These are phyloP conservation scores for Beaufortia kweichowensis DNA, from an alignment of 2,113 vertebrate genomes.

Conservation along the genomic window DNA sequence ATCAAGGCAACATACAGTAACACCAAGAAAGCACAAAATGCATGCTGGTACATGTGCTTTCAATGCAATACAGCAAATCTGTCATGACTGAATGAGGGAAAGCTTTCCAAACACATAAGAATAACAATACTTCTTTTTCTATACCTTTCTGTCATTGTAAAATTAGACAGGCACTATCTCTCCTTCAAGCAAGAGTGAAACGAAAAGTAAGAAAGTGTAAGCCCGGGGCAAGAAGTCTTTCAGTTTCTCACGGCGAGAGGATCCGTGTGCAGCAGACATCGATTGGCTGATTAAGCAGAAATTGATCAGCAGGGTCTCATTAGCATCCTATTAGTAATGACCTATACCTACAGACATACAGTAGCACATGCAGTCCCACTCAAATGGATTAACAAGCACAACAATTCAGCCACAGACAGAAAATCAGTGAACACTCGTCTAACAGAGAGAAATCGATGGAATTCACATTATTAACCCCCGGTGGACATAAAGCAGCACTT, in stretches of 20 bases:
- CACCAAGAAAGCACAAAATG: not conserved
- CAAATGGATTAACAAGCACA: slow-evolving; percentile 66
- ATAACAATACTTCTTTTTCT: not conserved
- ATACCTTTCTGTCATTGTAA: not conserved
- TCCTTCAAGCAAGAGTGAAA: not conserved
- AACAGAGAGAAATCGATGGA: slow-evolving; percentile 63
- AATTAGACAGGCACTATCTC: slow-evolving; percentile 14
- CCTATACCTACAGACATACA: slow-evolving; percentile 59
- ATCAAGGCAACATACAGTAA: not conserved
- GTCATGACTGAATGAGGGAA: not conserved
- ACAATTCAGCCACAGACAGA: slow-evolving; percentile 60
- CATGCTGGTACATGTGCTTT: not conserved
- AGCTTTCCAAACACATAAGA: not conserved
- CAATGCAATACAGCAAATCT: not conserved
- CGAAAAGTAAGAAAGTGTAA: slow-evolving; percentile 41
- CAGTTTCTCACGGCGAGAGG: slow-evolving; percentile 54
- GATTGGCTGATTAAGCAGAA: slow-evolving; percentile 77
- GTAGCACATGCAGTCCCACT: slow-evolving; percentile 53
- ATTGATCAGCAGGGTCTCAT: slow-evolving; percentile 79
- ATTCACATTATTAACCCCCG: slow-evolving; percentile 64
- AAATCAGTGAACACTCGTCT: slow-evolving; percentile 77
- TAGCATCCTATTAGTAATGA: slow-evolving; percentile 79
- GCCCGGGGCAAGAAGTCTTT: slow-evolving; percentile 40
- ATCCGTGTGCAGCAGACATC: slow-evolving; percentile 34
- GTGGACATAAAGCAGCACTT: slow-evolving; percentile 38